Conservation (phyloP, 1,140 invertebrate genomes). For the Hylaeus anthracinus region DNA sequence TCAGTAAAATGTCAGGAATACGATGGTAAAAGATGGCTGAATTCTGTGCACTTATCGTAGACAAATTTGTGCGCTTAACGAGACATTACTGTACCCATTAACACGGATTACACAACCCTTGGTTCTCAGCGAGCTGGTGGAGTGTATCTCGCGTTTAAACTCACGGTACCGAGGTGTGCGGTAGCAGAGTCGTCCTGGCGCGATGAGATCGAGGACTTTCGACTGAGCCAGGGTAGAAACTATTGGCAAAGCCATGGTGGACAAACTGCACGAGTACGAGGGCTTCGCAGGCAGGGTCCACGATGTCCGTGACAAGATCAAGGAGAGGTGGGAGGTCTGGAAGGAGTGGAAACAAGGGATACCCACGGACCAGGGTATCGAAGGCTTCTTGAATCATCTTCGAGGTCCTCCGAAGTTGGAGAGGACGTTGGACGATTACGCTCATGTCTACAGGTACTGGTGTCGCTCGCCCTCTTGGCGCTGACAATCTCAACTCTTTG, state of each 20-base stretch:
- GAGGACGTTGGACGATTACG: slow-evolving; percentile 83
- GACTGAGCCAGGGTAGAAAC: background rate
- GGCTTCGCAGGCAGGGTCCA: slow-evolving; percentile 88
- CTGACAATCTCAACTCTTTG: too few species aligned
- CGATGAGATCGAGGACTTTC: slow-evolving; percentile 12
- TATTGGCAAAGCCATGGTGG: slow-evolving; percentile 78
- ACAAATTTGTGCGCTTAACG: too few species aligned
- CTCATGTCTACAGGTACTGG: slow-evolving; percentile 88
- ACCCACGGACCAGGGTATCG: slow-evolving; percentile 77
- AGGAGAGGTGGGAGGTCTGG: slow-evolving; percentile 83
- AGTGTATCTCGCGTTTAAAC: too few species aligned
- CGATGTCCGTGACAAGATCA: slow-evolving; percentile 83
- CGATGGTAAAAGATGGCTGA: too few species aligned
- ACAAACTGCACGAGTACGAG: slow-evolving; percentile 90
- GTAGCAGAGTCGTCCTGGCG: background rate
- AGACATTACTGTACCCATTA: too few species aligned
- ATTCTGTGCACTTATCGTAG: too few species aligned
- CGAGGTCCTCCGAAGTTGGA: slow-evolving; percentile 77
- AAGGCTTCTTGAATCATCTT: slow-evolving; percentile 73
- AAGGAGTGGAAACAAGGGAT: slow-evolving; percentile 82
- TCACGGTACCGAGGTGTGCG: too few species aligned
- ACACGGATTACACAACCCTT: too few species aligned
- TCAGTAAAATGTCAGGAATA: too few species aligned
- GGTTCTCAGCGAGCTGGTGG: too few species aligned
- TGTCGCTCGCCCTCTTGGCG: too few species aligned